Conservation (phyloP, 2,888 invertebrate species). For the Notodonta dromedarius region DNA sequence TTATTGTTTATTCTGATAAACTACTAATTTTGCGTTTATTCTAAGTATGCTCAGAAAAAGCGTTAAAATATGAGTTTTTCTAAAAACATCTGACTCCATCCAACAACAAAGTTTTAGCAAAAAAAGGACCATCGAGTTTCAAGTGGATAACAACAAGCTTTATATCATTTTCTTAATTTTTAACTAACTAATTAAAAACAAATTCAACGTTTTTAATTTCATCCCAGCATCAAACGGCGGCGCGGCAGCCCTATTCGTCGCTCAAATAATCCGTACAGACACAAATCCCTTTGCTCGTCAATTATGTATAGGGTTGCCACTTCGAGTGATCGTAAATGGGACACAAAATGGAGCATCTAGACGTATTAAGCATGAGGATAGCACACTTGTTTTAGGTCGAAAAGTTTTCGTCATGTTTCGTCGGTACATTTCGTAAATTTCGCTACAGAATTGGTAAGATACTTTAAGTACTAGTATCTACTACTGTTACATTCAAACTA, state of each 20-base stretch:
- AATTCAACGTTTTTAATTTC: constrained; percentile 36
- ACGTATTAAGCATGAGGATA: not conserved
- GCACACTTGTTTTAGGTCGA: too few species aligned
- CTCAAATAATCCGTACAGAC: constrained; percentile 26
- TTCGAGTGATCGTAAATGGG: constrained; percentile 2
- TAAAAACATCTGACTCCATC: too few species aligned
- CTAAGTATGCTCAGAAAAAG: too few species aligned
- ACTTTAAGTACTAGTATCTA: too few species aligned
- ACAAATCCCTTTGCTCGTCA: constrained; percentile 30
- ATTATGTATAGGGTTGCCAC: constrained; percentile 28
- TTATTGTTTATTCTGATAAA: too few species aligned
- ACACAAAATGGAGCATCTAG: not conserved
- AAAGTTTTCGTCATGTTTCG: too few species aligned
- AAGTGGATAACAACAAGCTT: not conserved
- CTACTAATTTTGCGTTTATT: too few species aligned
- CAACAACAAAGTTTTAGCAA: too few species aligned
- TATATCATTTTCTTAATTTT: not conserved
- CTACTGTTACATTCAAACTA: too few species aligned
- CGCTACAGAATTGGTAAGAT: too few species aligned
- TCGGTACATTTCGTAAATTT: too few species aligned
- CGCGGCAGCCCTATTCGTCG: constrained; percentile 16
- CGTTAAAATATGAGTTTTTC: too few species aligned
- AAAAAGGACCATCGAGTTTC: not conserved
- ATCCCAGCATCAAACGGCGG: constrained; percentile 22
- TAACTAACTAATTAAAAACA: constrained; percentile 27